Evolutionary conservation across 2,888 invertebrate species (phyloP), one percentile per base, ranked within the genome.

Genomic region (Stenichneumon culpator): DNA sequence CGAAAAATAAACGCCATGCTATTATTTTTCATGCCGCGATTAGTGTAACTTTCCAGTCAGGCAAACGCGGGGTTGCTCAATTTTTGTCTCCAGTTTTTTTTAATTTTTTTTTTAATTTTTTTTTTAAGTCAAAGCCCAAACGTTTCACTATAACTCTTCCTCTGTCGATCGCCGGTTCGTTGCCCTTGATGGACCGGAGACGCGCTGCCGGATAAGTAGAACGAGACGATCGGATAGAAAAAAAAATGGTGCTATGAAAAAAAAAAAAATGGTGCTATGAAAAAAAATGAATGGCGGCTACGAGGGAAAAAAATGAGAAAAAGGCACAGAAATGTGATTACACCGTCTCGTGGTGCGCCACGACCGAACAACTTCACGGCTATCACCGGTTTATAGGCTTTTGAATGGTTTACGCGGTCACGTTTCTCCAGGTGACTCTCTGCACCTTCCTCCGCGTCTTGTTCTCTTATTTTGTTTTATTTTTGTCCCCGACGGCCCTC

Each of bases 381-480:
- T 82, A 85, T 85, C 85, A 85, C 79, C 70, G 57, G 85, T 85
- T 85, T 85, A 85, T 82, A 85, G 82, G 82, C 85, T 85, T 85
- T 82, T 85, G 85, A 85, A 85, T 82, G 85, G 85, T 85, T 85
- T 85, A 85, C 82, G 85, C 82, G 82, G 85, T 82, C 85, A 85
- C 85, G 85, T 85, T 79, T 82, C 85, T 79, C 65, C 63, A 50
- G 47, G 25, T 14, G 11, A 14, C 36, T 28, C 54, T 28, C 60
- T 39, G 22, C 80, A 73, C 77, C 80, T 68, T 73, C 73, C 60
- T 73, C 68, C 3, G 50, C 28, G 25, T 65, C 65, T n/a, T 79
- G 25, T 79, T 75, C 44, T 79, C 63, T 72, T 74, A 3, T 70
- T 67, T 72, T 79, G 54, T 22, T 70, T 44, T 70, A 28, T 74